These are phyloP conservation scores for Cyanoramphus novaezelandiae DNA, from an alignment of 2,113 vertebrate genomes.

Conservation along the genomic window DNA sequence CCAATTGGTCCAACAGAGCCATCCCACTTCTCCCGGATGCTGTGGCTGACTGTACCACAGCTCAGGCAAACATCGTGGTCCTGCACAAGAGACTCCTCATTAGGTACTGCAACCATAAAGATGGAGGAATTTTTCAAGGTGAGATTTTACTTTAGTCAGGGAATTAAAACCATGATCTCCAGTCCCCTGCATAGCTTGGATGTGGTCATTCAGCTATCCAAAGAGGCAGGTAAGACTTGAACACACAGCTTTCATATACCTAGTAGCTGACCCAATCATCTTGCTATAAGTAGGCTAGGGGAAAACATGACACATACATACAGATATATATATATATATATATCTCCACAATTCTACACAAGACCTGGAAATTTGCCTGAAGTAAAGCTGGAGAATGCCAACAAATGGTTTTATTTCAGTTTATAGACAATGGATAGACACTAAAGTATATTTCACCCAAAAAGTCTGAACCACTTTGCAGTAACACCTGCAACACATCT, in stretches of 20 bases:
- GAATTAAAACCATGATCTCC: neutral
- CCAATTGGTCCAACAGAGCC: neutral
- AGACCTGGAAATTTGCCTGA: neutral
- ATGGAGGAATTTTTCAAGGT: neutral
- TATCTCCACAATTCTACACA: neutral
- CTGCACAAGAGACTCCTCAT: neutral
- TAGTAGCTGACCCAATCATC: neutral
- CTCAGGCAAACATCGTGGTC: accelerated
- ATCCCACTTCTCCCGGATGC: neutral
- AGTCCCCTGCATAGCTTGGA: neutral
- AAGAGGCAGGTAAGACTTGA: neutral
- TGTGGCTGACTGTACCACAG: neutral
- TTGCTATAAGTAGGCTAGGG: neutral
- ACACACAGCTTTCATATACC: neutral
- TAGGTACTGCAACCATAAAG: neutral
- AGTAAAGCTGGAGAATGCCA: neutral
- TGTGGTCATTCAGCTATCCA: neutral
- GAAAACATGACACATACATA: accelerated
- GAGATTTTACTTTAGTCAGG: neutral
- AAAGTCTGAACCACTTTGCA: neutral
- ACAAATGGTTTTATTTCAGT: neutral
- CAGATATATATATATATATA: accelerated
- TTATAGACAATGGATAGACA: neutral
- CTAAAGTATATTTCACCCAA: neutral
- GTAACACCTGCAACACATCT: neutral